Base-by-base conservation (phyloP, 2,113 vertebrate genomes). In the Astur gentilis region DNA sequence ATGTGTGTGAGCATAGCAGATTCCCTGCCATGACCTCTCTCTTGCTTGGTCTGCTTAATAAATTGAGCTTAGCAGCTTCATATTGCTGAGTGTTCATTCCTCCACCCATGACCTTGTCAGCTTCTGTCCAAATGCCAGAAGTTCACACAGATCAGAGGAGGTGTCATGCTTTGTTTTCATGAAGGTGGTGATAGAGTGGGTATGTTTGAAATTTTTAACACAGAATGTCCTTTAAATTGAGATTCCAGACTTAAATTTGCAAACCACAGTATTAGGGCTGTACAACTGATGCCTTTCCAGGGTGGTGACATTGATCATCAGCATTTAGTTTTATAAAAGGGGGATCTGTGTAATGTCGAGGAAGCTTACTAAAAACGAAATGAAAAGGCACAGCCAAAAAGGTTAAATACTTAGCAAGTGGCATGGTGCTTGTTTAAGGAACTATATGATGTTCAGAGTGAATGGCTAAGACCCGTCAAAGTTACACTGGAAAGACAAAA, bases 51-150 rank as follows among this genome's bases (percentile, higher is more conserved):
- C 38, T 76, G 8, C 61, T 7, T 15, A 9, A 13, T 25, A 31
- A 47, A 2, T 14, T 15, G 40, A 27, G 45, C 27, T 38, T 36
- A 61, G 69, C 67, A 17, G 15, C 3, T 1, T n/a, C 0, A 0
- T 9, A 26, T 9, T 57, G 19, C 23, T 38, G 36, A 22, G 32
- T 38, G 25, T 5, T 49, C 21, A 4, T 42, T 61, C 55, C 11
- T 64, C 38, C 17, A 11, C 7, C 23, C 4, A 0, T 27, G 20
- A 36, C 64, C 58, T n/a, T 3, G 2, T 7, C 32, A 20, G 3
- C 27, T 42, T 60, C n/a, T 50, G 18, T 71, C 69, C 75, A 13
- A 27, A 11, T 57, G 44, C 10, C 19, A 23, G 38, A 26, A 2
- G 0, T 9, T 70, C 27, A 38, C 26, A 38, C 6, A 1, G 26